Percentiles rank a stretch among this genome's conserved stretches.
phyloP scores from a whole-genome alignment of 1,140 invertebrate genomes.

The Sinella curviseta region DNA sequence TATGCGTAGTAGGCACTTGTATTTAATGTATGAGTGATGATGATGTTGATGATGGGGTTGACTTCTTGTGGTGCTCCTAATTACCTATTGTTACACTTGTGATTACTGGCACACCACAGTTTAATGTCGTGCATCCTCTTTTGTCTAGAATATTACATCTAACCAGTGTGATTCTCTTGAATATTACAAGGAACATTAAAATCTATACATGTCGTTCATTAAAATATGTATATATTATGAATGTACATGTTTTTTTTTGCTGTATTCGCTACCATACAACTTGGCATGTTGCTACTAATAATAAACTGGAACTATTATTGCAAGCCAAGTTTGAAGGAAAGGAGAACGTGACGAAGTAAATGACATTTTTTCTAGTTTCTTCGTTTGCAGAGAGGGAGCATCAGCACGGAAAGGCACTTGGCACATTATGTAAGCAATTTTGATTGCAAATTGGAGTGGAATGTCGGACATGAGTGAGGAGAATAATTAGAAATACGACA shows the following conservation, averaged over 20 bases:
- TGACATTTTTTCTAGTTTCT: constrained; percentile 2
- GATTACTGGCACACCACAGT: constrained; percentile 17
- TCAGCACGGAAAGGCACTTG: too few species aligned
- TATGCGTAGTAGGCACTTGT: neutral
- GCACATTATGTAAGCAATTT: too few species aligned
- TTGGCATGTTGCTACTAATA: neutral
- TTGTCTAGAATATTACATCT: too few species aligned
- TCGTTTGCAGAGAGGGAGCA: too few species aligned
- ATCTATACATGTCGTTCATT: too few species aligned
- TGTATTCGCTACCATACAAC: neutral
- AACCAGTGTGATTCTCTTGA: too few species aligned
- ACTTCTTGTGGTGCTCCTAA: constrained; percentile 23
- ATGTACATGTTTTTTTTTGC: neutral
- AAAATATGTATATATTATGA: neutral
- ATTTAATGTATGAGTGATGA: neutral
- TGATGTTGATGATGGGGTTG: constrained; percentile 22
- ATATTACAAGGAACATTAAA: too few species aligned
- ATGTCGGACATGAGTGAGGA: neutral
- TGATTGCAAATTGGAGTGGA: neutral
- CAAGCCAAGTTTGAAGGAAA: neutral
- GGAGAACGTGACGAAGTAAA: constrained; percentile 11
- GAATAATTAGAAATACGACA: constrained; percentile 16
- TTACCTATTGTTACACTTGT: constrained; percentile 23
- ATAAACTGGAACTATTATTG: neutral
- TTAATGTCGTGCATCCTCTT: constrained; percentile 2